Percentiles rank a stretch among this genome's conserved stretches.
Evolutionary conservation across 2,113 vertebrate species (phyloP).

Genomic region (Dinomys branickii): DNA sequence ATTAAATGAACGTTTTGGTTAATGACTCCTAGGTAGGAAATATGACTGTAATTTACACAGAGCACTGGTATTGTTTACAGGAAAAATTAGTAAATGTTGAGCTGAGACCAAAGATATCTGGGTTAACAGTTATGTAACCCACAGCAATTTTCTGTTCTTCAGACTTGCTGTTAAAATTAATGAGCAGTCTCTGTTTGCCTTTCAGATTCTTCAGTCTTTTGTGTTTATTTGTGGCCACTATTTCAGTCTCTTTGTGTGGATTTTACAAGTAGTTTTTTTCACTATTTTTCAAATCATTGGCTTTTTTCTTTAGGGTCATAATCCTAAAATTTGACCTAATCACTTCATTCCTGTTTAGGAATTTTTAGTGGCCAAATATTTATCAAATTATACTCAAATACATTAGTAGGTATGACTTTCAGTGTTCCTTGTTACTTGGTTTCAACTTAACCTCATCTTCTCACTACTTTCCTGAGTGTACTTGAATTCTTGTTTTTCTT

Average conservation of each 20-base stretch:
- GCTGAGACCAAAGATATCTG: conserved; percentile 1
- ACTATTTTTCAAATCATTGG: neutral
- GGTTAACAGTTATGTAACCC: neutral
- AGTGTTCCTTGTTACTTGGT: neutral
- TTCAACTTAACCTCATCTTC: neutral
- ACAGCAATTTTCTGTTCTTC: neutral
- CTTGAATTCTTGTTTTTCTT: conserved; percentile 17
- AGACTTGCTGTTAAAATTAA: conserved; percentile 22
- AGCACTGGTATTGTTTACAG: neutral
- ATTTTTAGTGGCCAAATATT: neutral
- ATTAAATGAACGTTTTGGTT: conserved; percentile 43
- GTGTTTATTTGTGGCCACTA: neutral
- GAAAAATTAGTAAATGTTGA: conserved; percentile 40
- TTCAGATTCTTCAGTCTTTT: neutral
- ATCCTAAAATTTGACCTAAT: conserved; percentile 41
- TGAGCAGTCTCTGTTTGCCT: neutral
- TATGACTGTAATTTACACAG: conserved; percentile 28
- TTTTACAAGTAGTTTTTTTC: neutral
- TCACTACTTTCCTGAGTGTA: neutral
- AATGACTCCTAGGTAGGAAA: conserved; percentile 62
- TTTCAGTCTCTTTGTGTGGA: neutral
- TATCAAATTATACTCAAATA: conserved; percentile 34
- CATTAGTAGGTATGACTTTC: neutral
- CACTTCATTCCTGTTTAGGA: neutral
- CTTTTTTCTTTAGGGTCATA: neutral